Base-by-base conservation (phyloP, 2,888 invertebrate species). In the Polyommatus iphigenia region DNA sequence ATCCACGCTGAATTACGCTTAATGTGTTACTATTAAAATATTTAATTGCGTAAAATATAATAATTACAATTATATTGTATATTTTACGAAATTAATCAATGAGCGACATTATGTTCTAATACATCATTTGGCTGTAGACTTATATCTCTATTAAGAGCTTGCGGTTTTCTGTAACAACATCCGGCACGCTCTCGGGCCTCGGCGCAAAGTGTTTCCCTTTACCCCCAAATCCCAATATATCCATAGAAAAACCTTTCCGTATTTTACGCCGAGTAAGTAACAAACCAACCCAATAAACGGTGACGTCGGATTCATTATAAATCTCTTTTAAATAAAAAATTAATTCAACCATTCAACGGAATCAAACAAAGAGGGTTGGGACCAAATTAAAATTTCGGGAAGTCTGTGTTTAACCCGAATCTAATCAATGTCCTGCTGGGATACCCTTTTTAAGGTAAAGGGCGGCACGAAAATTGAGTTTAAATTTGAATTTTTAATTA, bases 351-450 rank as follows among this genome's bases (percentile, higher is more conserved):
- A 62, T 62, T 79, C 75, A 79, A 79, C 77, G 76, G 76, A 78
- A 71, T 78, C 78, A 75, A 75, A 75, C 75, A 80, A 79, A 79
- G 77, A 46, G 75, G 71, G 78, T 79, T 71, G 75, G 76, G 79
- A 77, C 80, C 81, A 79, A 81, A 81, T 81, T 81, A 80, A 75
- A 78, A 78, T 79, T 79, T 81, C 79, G 81, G 81, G 78, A 78
- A 81, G 77, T 78, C 73, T 75, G 79, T 57, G 75, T 75, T 79
- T 78, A 73, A 79, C 76, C 79, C 78, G 78, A 67, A 77, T 71
- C 76, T 76, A 75, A 79, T 79, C 78, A 75, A 76, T 77, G 71
- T 67, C 78, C 80, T 77, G 77, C 77, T 78, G 76, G 46, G 73
- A 76, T 73, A 73, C 77, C 77, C 76, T 75, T 76, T 77, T 78